Base-by-base conservation (phyloP, 64 coral and sea anemone genomes). In the Trachythela sp. region DNA sequence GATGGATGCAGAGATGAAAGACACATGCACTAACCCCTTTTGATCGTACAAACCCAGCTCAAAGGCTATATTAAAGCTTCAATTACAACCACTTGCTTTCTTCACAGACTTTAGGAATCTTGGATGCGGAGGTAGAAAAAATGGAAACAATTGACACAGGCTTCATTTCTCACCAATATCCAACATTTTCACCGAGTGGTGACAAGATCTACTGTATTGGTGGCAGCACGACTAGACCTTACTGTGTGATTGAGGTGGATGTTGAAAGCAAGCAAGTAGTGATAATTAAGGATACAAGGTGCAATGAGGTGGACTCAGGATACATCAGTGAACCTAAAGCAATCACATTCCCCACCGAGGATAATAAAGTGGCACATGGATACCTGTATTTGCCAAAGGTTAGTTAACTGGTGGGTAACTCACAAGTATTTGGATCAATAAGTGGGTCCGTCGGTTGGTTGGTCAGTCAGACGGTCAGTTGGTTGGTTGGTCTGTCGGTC, bases 361-460 rank as follows among this genome's bases (percentile, higher is more conserved):
- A 91, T 87, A 86, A 85, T 39, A 92, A 85, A 58, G 84, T 92
- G 30, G 83, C 93, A 2, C 49, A 97, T 92, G 95, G 93, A 34
- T 94, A 92, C 72, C 90, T 92, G 27, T 97, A 97, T 33, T 93
- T 88, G 36, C 95, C 95, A 3, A 85, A 94, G 91, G 95, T 94
- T 70, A 36, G 37, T 83, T 31, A 24, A 26, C 31, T 85, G n/a
- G 11, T 30, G 24, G 34, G 35, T n/a, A n/a, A n/a, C n/a, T n/a
- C n/a, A n/a, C n/a, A n/a, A n/a, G n/a, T n/a, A n/a, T n/a, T n/a
- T 27, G 15, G 22, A 29, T 11, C 42, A 45, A 11, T 6, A 6
- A 45, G 42, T 6, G 4, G 42, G 42, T 45, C 42, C 11, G 11
- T 4, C 42, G 4, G 42, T 45, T 4, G 4, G 42, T 45, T 45